A percentile compares a stretch with the other conserved stretches of the same genome.
Conservation (phyloP, 2,888 invertebrate genomes). For the Melipona beecheii region DNA sequence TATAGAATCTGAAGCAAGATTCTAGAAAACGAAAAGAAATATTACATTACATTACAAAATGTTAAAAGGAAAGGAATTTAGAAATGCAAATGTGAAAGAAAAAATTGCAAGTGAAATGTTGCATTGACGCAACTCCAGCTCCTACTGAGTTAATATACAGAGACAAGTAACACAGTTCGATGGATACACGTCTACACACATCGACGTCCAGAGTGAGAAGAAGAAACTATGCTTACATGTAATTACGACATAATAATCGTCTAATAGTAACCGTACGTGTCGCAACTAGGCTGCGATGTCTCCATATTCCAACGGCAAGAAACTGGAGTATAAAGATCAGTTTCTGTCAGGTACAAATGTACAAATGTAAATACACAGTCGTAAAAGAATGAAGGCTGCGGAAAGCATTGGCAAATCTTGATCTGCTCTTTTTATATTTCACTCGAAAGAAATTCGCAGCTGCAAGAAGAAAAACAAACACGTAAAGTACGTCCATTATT, state of each 20-base stretch:
- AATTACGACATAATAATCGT: background rate
- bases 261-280: background rate
- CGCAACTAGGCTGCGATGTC: background rate
- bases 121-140: no score
- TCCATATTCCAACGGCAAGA: background rate
- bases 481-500: background rate
- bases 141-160: no score
- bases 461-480: background rate
- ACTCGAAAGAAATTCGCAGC: background rate
- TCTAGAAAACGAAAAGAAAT: no score
- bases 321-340: background rate
- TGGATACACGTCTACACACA: no score
- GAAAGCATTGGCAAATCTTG: background rate
- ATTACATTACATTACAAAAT: no score
- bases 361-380: background rate
- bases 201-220: no score
- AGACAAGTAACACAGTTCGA: no score
- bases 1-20: no score
- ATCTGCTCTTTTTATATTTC: background rate
- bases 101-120: no score
- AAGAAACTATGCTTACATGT: no score
- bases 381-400: background rate
- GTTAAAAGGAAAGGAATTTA: no score
- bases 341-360: background rate
- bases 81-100: no score